Evolutionary conservation across 2,113 vertebrate genomes (phyloP), one percentile per base, ranked within the genome.

Genomic region (Rissa tridactyla): DNA sequence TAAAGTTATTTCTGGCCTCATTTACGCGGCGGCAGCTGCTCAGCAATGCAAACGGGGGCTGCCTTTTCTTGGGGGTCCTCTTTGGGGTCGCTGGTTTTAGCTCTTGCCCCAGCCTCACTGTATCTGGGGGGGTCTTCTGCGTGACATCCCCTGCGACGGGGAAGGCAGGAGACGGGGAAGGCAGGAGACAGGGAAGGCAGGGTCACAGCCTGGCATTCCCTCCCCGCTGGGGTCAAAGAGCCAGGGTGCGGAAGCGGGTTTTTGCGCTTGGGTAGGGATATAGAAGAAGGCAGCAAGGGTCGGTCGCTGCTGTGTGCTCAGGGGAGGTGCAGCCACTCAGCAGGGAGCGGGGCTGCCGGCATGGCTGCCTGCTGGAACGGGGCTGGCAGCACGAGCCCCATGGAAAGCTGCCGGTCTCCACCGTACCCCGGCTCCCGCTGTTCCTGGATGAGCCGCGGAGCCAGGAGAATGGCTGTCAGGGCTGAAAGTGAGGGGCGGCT

Each of bases 71-170:
- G 29, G 46, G 62, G 21, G 8, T 60, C 46, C 40, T 61, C 47
- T 60, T 4, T 34, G 40, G 52, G 40, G 19, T n/a, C 1, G 0
- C 51, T 13, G 11, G 5, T 29, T 91, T 82, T n/a, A 78, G 11
- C 23, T 62, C 26, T 21, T n/a, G 40, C 9, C 51, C 55, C 44
- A 62, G 0, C 18, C 40, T 73, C 42, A 11, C 36, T 4, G 9
- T 12, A 6, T 21, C 26, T n/a, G 38, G 42, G 3, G 3, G 16
- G 7, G 32, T 18, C 19, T 61, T 40, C 40, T 72, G 32, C 2
- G 0, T 8, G 32, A 6, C 21, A 13, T 3, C 27, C 21, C 20
- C 51, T 6, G 57, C 0, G 5, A 5, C n/a, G 42, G 40, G 21
- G 57, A 32, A 70, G 49, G 51, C 62, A 47, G 34, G 11, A 32